A percentile compares a stretch with the other conserved stretches of the same genome.
These are phyloP conservation scores for Metallyticus violacea DNA, from an alignment of 2,888 invertebrate genomes.

Conservation along the genomic window DNA sequence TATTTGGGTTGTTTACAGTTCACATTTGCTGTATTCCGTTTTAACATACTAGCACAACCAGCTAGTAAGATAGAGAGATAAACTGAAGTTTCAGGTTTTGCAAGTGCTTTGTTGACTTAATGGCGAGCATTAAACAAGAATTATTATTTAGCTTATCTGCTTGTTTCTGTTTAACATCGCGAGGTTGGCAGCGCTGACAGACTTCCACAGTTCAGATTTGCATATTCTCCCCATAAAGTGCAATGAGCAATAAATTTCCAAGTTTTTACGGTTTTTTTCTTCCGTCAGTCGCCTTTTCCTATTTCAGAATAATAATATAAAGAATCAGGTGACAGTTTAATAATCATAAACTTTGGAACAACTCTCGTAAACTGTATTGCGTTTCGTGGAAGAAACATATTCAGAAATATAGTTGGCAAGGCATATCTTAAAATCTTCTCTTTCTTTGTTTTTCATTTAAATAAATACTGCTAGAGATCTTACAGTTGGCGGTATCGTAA, in stretches of 20 bases:
- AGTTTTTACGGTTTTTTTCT: background rate
- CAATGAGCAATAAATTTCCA: background rate
- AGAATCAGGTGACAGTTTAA: background rate
- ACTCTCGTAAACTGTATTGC: background rate
- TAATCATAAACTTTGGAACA: background rate
- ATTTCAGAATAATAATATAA: background rate
- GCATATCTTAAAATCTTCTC: too few species aligned
- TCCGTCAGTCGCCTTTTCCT: background rate
- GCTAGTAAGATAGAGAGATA: too few species aligned
- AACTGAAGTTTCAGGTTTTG: too few species aligned
- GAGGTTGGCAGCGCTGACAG: background rate
- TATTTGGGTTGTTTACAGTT: too few species aligned
- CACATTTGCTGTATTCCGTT: too few species aligned
- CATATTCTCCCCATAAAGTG: background rate
- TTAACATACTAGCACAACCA: too few species aligned
- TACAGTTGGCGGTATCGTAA: too few species aligned
- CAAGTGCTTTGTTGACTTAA: background rate
- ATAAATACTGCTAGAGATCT: too few species aligned
- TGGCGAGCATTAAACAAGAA: background rate
- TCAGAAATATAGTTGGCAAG: background rate
- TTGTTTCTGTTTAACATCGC: background rate
- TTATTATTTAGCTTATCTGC: background rate
- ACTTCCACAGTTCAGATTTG: background rate
- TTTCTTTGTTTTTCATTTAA: too few species aligned
- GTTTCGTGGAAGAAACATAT: background rate